Evolutionary conservation across 2,888 invertebrate species (phyloP).

Genomic region (Caradrina clavipalpis): DNA sequence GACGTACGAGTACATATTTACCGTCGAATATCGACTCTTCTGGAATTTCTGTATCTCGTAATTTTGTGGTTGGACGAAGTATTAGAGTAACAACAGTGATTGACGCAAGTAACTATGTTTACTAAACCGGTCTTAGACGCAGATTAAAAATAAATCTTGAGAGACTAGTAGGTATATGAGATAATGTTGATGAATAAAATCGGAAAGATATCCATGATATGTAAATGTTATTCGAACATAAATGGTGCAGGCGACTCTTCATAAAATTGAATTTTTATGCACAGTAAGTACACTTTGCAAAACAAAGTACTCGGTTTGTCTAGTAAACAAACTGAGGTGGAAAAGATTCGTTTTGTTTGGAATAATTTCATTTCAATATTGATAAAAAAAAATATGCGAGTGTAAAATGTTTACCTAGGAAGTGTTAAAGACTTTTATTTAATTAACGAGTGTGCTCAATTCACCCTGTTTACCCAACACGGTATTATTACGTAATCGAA

Average conservation of each 20-base stretch:
- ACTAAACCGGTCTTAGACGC: conserved; percentile 10
- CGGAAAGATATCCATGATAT: background rate
- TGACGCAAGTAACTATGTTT: conserved; percentile 15
- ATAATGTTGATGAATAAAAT: conserved; percentile 1
- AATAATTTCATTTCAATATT: conserved; percentile 5
- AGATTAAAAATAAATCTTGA: conserved; percentile 21
- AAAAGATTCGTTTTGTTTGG: conserved; percentile 3
- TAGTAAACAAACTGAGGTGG: conserved; percentile 25
- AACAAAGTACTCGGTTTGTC: conserved; percentile 6
- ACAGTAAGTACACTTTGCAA: conserved; percentile 8
- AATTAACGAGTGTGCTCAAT: conserved; percentile 11
- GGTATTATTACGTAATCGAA: background rate
- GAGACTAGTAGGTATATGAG: background rate
- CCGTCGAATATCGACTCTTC: background rate
- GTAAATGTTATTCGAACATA: background rate
- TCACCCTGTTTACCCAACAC: background rate
- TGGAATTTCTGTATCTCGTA: conserved; percentile 1
- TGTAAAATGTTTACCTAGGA: background rate
- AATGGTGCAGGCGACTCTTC: background rate
- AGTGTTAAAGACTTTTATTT: conserved; percentile 9
- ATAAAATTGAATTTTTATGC: conserved; percentile 13
- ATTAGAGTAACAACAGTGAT: conserved; percentile 10
- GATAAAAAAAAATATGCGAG: background rate
- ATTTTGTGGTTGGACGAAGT: background rate
- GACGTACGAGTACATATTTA: background rate